Conservation (phyloP, 2,888 invertebrate genomes). For the Strigamia crassipes region DNA sequence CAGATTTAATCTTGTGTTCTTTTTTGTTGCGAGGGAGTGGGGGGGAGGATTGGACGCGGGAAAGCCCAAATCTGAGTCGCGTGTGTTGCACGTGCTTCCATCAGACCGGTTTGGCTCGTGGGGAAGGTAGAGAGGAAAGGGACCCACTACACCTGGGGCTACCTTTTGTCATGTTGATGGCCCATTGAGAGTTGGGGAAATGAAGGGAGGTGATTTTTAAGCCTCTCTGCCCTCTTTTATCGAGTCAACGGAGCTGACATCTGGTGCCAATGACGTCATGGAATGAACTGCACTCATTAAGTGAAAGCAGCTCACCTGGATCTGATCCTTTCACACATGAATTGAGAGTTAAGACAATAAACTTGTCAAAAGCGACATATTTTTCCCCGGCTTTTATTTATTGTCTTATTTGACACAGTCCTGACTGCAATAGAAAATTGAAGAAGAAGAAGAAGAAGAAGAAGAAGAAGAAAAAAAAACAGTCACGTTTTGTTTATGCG, state of each 20-base stretch:
- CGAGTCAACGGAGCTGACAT: slow-evolving; percentile 30
- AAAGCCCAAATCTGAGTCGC: slow-evolving; percentile 5
- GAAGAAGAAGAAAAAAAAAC: not conserved
- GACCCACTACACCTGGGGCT: slow-evolving; percentile 44
- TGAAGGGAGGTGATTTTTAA: slow-evolving; percentile 34
- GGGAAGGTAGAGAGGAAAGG: slow-evolving; percentile 20
- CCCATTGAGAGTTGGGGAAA: slow-evolving; percentile 35
- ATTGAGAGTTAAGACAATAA: not conserved
- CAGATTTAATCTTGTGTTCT: slow-evolving; percentile 7
- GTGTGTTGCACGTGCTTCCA: slow-evolving; percentile 45
- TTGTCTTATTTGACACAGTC: not conserved
- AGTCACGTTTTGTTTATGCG: not conserved
- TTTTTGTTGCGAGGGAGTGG: not conserved
- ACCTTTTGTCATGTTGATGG: slow-evolving; percentile 46
- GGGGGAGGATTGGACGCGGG: not conserved
- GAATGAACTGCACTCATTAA: slow-evolving; percentile 35
- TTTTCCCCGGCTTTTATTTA: not conserved
- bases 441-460: not conserved
- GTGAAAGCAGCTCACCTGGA: slow-evolving; percentile 14
- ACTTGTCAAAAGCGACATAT: not conserved
- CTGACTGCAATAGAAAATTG: not conserved
- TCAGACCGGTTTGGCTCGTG: slow-evolving; percentile 43
- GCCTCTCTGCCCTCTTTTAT: slow-evolving; percentile 36
- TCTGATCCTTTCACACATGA: not conserved
- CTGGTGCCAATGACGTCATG: slow-evolving; percentile 43